These are phyloP conservation scores for Hestina assimilis DNA, from an alignment of 1,140 invertebrate species.

Conservation along the genomic window DNA sequence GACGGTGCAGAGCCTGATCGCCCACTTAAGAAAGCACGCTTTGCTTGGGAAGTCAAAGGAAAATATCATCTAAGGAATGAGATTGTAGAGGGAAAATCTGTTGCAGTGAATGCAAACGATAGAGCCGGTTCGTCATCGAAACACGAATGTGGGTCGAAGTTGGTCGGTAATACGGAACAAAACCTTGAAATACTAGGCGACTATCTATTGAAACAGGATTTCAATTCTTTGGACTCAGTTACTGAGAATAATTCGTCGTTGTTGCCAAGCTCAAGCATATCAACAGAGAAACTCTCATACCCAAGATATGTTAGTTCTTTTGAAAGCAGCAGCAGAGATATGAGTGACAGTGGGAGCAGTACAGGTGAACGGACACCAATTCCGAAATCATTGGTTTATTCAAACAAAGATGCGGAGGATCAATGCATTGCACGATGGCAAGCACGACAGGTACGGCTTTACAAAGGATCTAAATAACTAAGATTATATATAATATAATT, in stretches of 20 bases:
- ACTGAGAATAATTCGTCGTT: slow-evolving; percentile 45
- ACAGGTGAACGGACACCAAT: slow-evolving; percentile 28
- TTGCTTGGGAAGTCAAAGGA: slow-evolving; percentile 83
- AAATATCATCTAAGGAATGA: slow-evolving; percentile 80
- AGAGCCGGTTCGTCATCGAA: slow-evolving; percentile 42
- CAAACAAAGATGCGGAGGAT: slow-evolving; percentile 64
- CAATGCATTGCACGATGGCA: slow-evolving; percentile 82
- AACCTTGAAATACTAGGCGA: slow-evolving; percentile 71
- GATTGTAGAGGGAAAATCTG: slow-evolving; percentile 35
- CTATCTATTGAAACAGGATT: slow-evolving; percentile 71
- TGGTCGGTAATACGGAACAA: slow-evolving; percentile 61
- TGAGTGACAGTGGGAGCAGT: slow-evolving; percentile 31
- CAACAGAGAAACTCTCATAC: slow-evolving; percentile 46
- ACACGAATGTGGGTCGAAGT: slow-evolving; percentile 34
- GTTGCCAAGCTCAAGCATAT: slow-evolving; percentile 45
- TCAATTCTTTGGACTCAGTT: slow-evolving; percentile 62
- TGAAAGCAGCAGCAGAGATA: slow-evolving; percentile 38
- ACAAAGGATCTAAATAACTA: too few species aligned
- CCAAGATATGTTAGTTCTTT: slow-evolving; percentile 58
- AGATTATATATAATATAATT: too few species aligned
- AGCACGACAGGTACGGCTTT: slow-evolving; percentile 78
- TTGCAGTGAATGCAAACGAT: slow-evolving; percentile 28
- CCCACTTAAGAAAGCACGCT: slow-evolving; percentile 81
- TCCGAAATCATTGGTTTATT: slow-evolving; percentile 41
- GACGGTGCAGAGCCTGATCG: slow-evolving; percentile 73